Evolutionary conservation across 2,888 invertebrate genomes (phyloP).

Genomic region (Diabrotica balteata): DNA sequence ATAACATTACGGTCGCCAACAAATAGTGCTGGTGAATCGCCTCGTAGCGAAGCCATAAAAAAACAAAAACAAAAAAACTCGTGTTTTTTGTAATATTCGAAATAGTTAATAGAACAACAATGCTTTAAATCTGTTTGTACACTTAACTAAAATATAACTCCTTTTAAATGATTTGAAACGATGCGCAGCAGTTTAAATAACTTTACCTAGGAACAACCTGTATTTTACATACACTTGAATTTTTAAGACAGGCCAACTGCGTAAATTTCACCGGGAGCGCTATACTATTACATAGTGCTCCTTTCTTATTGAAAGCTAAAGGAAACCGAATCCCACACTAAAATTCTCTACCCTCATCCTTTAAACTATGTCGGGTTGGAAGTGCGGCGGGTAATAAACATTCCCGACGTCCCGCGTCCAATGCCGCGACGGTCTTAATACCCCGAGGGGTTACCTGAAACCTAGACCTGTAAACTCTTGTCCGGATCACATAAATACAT

Average conservation of each 20-base stretch:
- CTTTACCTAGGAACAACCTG: neutral
- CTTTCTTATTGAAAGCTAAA: slow-evolving; percentile 4
- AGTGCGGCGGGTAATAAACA: slow-evolving; percentile 37
- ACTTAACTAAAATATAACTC: no score
- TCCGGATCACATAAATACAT: slow-evolving; percentile 41
- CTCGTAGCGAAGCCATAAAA: no score
- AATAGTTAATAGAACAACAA: no score
- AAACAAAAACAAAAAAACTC: no score
- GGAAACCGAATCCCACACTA: slow-evolving; percentile 15
- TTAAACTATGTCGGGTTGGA: slow-evolving; percentile 17
- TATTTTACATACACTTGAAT: neutral
- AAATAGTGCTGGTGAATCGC: no score
- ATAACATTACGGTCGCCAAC: no score
- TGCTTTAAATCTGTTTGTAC: no score
- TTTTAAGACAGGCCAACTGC: neutral
- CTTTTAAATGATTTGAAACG: no score
- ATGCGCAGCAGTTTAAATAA: neutral
- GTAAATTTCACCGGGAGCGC: slow-evolving; percentile 3
- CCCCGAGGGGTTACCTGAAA: slow-evolving; percentile 41
- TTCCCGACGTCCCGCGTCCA: slow-evolving; percentile 16
- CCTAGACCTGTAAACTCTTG: slow-evolving; percentile 38
- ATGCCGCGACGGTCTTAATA: slow-evolving; percentile 27
- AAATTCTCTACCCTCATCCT: slow-evolving; percentile 14
- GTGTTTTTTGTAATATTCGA: no score
- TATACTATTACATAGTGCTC: neutral